Evolutionary conservation across 1,140 invertebrate genomes (phyloP), one percentile per base, ranked within the genome.

Genomic region (Drusus annulatus): DNA sequence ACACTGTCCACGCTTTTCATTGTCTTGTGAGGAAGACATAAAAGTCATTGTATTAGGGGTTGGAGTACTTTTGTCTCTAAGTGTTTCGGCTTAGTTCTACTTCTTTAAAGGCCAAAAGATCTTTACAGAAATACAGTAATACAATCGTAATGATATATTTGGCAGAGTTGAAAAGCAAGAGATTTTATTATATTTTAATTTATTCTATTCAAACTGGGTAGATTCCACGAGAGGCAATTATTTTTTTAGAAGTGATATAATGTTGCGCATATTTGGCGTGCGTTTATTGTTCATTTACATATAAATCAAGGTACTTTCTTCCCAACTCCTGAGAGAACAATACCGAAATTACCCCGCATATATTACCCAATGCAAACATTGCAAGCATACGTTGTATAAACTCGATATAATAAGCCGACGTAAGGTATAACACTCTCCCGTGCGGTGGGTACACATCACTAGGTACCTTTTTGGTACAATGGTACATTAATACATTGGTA

Each of bases 321-420:
- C 19, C 36, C 17, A 31, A 15, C 58, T 83, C 76, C 81, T 78
- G 50, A 25, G 81, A 78, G 81, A 83, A 83, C 81, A 83, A 83
- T 83, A 83, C 79, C 62, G 23, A 83, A 83, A 83, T 83, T 83
- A 83, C 81, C 78, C 80, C 69, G 81, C 81, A 83, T 83, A 83
- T 75, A 83, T 83, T 83, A 83, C 79, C 65, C 23, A 74, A 63
- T 21, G 76, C 79, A 83, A 83, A 83, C 81, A 83, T 80, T 56
- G 71, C 78, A 17, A 63, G 10, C 68, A 77, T 79, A 78, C 81
- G 79, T 80, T 83, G 81, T 80, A 79, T 79, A 80, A 82, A 82
- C 81, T 82, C 69, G 78, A 77, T 58, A 73, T 51, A 69, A 69
- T 73, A 45, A 78, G 76, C 69, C 79, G 62, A 80, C 65, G 75